Percentiles rank a stretch among this genome's conserved stretches.
These are phyloP conservation scores for Acleris cristana DNA, from an alignment of 2,888 invertebrate genomes.

Conservation along the genomic window DNA sequence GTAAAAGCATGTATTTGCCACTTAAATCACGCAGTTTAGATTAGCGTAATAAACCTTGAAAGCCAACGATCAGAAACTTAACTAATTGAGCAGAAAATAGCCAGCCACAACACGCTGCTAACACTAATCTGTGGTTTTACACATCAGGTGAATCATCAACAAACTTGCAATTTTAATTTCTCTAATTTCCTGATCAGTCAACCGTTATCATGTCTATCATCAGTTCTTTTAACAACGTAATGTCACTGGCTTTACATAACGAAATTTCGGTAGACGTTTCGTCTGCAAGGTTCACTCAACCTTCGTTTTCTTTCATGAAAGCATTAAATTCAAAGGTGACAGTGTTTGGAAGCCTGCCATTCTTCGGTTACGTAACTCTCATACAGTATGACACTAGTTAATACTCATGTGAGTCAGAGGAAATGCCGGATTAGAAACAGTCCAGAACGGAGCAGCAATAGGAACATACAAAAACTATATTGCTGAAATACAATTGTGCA, in stretches of 20 bases:
- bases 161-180: conserved; percentile 54
- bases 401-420: conserved; percentile 55
- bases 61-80: conserved; percentile 39
- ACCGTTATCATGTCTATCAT: conserved; percentile 44
- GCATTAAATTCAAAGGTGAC: conserved; percentile 56
- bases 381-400: conserved; percentile 41
- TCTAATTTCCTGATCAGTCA: conserved; percentile 53
- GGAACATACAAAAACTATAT: conserved; percentile 57
- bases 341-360: conserved; percentile 67
- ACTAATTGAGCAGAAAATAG: conserved; percentile 54
- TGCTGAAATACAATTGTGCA: conserved; percentile 62
- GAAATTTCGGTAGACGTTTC: conserved; percentile 45
- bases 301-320: conserved; percentile 60
- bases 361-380: conserved; percentile 59
- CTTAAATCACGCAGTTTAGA: conserved; percentile 33
- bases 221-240: conserved; percentile 32
- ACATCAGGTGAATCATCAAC: conserved; percentile 51
- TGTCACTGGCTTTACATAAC: conserved; percentile 43
- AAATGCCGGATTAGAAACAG: conserved; percentile 54
- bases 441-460: conserved; percentile 40
- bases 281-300: conserved; percentile 51
- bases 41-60: conserved; percentile 44
- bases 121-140: conserved; percentile 50
- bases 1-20: not conserved
- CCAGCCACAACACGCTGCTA: conserved; percentile 44